A percentile compares a stretch with the other conserved stretches of the same genome.
These are phyloP conservation scores for Synergus itoensis DNA, from an alignment of 2,888 invertebrate genomes.

Conservation along the genomic window DNA sequence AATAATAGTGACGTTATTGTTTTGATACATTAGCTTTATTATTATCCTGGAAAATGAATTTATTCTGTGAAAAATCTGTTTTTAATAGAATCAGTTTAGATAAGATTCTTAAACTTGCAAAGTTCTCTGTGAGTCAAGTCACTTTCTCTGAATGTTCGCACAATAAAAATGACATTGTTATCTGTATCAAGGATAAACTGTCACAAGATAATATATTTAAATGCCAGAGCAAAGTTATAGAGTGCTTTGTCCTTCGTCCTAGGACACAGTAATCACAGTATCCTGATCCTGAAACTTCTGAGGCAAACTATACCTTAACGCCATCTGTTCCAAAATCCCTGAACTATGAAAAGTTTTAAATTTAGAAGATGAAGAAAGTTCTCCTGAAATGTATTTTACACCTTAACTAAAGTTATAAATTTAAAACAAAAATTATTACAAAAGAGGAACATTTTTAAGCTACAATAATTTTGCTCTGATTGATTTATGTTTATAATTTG, in stretches of 20 bases:
- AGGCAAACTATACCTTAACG: conserved; percentile 26
- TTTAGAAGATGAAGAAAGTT: neutral
- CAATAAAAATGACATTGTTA: conserved; percentile 40
- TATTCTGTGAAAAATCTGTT: no score
- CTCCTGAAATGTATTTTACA: neutral
- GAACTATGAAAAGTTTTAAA: conserved; percentile 7
- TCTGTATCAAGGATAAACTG: conserved; percentile 33
- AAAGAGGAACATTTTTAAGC: no score
- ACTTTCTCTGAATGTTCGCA: conserved; percentile 38
- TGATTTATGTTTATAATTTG: neutral
- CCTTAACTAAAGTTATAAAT: neutral
- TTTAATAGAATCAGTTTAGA: neutral
- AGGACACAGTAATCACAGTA: neutral
- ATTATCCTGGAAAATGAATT: no score
- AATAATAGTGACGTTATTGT: no score
- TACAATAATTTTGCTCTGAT: neutral
- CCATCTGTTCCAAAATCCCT: conserved; percentile 14
- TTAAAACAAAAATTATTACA: no score
- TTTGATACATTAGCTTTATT: no score
- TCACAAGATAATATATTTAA: conserved; percentile 30
- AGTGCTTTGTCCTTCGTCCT: conserved; percentile 36
- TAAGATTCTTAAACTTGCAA: conserved; percentile 4
- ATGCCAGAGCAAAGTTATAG: conserved; percentile 10
- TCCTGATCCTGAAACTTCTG: conserved; percentile 33
- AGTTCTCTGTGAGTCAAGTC: conserved; percentile 19